Base-by-base conservation (phyloP, 2,888 invertebrate species). In the Cacoxenus indagator region DNA sequence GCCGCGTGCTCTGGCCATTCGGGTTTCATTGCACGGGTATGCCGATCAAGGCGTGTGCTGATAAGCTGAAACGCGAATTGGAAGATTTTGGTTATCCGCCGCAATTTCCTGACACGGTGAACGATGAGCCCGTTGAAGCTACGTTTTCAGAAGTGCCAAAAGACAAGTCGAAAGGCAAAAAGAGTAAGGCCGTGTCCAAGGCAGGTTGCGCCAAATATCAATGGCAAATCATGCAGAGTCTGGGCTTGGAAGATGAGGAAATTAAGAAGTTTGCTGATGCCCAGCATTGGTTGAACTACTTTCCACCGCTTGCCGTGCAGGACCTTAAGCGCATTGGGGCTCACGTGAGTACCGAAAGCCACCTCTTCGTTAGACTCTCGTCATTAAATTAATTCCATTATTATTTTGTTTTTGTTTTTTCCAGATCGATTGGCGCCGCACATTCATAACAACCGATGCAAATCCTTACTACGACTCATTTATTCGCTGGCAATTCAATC, bases 21-120 rank as follows among this genome's bases (percentile, higher is more conserved):
- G 99, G 97, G 2, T 95, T 99, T 79, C 99, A 99, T 88, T 98
- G 98, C 85, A 99, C 99, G 24, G 99, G 99, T 57, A 99, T 99
- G 99, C 99, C 99, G 0, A 99, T 99, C 71, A 99, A 98, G 89
- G 98, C 99, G 0, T 98, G 98, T 90, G 96, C 99, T 14, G 99
- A 99, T 88, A 99, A 99, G 87, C 88, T 99, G 54, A 96, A 95
- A 84, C 90, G 96, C 70, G 99, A 99, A 90, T 94, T 99, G 89
- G 93, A 95, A 85, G 88, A 92, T 8, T 99, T 91, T 90, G 99
- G 99, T 0, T 96, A 90, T 87, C 99, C 99, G 22, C 99, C 99
- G 1, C 86, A 91, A 24, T 99, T 99, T 88, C 97, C 98, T 1
- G 90, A 90, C 37, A 61, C 51, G 0, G 74, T 73, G 1, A 90